Evolutionary conservation across 35 echinoderm and acorn worm species (phyloP).

Genomic region (Lytechinus pictus): DNA sequence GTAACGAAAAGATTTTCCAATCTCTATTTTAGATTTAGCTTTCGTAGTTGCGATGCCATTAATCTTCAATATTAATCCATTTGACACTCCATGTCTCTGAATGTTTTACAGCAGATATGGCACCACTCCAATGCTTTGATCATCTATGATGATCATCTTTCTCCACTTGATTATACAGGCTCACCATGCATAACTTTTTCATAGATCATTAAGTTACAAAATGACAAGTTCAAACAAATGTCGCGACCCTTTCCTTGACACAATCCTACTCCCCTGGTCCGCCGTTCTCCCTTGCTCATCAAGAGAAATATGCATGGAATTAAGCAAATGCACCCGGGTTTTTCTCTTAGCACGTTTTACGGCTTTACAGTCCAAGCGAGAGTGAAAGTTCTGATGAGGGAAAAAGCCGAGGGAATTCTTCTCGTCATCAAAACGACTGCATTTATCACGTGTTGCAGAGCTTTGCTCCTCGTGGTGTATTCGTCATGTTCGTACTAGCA

Average conservation of each 20-base stretch:
- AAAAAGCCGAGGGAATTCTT: background rate
- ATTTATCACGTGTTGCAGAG: background rate
- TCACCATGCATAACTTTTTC: background rate
- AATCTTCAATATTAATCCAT: no score
- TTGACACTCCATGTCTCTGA: no score
- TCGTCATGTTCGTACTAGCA: no score
- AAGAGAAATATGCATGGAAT: constrained; percentile 33
- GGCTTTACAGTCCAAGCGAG: background rate
- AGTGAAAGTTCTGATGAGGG: background rate
- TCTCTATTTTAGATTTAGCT: no score
- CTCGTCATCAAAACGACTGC: background rate
- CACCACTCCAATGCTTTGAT: no score
- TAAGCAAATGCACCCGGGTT: constrained; percentile 21
- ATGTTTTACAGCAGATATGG: no score
- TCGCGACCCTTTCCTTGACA: background rate
- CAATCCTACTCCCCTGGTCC: background rate
- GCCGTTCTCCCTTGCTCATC: background rate
- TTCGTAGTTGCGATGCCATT: no score
- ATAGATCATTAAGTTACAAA: background rate
- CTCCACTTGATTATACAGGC: no score
- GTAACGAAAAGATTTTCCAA: no score
- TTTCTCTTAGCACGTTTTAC: background rate
- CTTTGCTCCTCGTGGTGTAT: background rate
- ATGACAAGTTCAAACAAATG: background rate
- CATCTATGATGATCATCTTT: no score